Percentiles rank a stretch among this genome's conserved stretches.
phyloP scores from a whole-genome alignment of 2,888 invertebrate genomes.

The Agrochola lota region DNA sequence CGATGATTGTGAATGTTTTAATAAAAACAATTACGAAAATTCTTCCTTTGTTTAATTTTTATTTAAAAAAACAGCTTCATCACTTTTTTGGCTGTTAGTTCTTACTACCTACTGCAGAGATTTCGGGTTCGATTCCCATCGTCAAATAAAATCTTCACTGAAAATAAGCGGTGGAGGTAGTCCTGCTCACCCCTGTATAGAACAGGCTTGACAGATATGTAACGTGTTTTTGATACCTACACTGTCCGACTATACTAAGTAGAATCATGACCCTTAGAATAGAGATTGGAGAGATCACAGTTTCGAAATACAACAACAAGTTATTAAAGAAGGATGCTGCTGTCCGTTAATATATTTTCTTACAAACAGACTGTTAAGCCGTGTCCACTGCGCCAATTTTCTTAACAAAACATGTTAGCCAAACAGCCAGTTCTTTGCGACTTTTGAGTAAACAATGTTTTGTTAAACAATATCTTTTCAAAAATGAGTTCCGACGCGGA shows the following conservation, averaged over 20 bases:
- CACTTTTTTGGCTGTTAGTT: background rate
- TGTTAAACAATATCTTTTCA: no score
- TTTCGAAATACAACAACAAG: background rate
- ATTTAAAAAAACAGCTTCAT: no score
- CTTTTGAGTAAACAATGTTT: no score
- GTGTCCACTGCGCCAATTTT: no score
- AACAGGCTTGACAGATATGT: no score
- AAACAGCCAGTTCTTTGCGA: no score
- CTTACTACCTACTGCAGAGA: background rate
- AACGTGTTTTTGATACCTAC: no score
- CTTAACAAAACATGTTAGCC: no score
- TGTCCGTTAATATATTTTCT: no score
- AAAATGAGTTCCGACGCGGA: no score
- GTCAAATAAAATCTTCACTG: background rate
- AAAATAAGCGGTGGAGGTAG: background rate
- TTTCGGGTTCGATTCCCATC: background rate
- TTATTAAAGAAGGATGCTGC: background rate
- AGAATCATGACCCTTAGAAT: background rate
- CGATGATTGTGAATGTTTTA: slow-evolving; percentile 83
- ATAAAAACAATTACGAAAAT: slow-evolving; percentile 74
- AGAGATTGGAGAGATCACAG: background rate
- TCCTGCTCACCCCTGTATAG: background rate
- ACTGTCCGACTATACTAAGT: background rate
- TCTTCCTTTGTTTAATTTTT: slow-evolving; percentile 43
- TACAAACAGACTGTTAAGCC: no score